Conservation (phyloP, 2,888 invertebrate genomes). For the Drosophila niveifrons region DNA sequence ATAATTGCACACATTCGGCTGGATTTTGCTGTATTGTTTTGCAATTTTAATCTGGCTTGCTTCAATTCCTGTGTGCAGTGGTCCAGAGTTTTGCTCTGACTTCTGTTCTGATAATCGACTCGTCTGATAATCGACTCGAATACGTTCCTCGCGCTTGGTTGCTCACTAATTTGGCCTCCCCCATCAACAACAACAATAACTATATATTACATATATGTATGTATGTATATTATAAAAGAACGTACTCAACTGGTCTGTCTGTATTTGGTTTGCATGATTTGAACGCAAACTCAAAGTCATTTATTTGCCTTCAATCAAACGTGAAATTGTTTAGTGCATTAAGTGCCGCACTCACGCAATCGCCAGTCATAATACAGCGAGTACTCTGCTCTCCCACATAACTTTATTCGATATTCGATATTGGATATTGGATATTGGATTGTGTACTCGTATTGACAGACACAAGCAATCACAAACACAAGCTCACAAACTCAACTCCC, state of each 20-base stretch:
- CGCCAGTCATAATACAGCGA: constrained; percentile 30
- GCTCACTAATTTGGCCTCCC: constrained; percentile 42
- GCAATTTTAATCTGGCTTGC: constrained; percentile 22
- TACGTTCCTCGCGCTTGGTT: constrained; percentile 45
- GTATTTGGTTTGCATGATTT: constrained; percentile 55
- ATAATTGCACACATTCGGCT: neutral
- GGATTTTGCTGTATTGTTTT: constrained; percentile 3
- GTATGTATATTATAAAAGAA: neutral
- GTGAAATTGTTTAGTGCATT: constrained; percentile 73
- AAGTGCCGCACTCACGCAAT: constrained; percentile 41
- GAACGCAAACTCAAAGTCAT: constrained; percentile 57
- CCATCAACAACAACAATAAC: constrained; percentile 4
- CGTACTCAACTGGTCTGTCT: constrained; percentile 35
- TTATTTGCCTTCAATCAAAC: constrained; percentile 68
- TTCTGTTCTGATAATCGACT: constrained; percentile 27
- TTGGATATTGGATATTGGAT: constrained; percentile 34
- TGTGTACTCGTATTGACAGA: constrained; percentile 39
- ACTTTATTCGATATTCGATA: constrained; percentile 25
- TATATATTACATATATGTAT: neutral
- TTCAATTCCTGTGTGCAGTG: constrained; percentile 29
- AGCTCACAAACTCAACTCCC: constrained; percentile 26
- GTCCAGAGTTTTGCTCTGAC: constrained; percentile 16
- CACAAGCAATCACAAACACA: constrained; percentile 5
- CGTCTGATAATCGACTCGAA: constrained; percentile 34
- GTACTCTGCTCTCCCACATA: constrained; percentile 2